These are phyloP conservation scores for Apamea anceps DNA, from an alignment of 2,888 invertebrate species.

Conservation along the genomic window DNA sequence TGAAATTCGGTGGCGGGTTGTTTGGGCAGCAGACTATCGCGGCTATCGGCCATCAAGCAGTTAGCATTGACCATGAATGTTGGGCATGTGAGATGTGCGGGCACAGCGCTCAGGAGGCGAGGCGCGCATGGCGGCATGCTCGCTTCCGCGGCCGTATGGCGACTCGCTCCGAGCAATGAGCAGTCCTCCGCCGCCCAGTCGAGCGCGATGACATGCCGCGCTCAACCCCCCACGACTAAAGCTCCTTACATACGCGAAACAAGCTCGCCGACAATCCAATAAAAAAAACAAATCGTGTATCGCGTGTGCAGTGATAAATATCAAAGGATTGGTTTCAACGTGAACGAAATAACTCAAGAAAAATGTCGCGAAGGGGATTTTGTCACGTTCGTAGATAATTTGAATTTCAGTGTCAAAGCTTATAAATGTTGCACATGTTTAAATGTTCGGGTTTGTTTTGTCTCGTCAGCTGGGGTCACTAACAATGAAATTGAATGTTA, in stretches of 20 bases:
- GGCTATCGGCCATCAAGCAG: constrained; percentile 68
- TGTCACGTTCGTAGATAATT: constrained; percentile 86
- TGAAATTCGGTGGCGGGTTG: constrained; percentile 56
- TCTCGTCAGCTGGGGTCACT: constrained; percentile 68
- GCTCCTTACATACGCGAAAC: constrained; percentile 68
- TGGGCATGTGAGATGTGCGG: constrained; percentile 66
- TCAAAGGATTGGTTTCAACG: constrained; percentile 64
- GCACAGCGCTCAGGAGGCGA: constrained; percentile 47
- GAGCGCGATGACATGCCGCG: constrained; percentile 84
- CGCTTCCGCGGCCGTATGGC: constrained; percentile 64
- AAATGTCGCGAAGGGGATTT: constrained; percentile 78
- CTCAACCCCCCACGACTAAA: constrained; percentile 68
- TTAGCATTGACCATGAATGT: constrained; percentile 85
- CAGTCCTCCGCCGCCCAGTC: constrained; percentile 83
- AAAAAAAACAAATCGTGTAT: constrained; percentile 59
- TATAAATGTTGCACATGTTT: constrained; percentile 82
- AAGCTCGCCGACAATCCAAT: constrained; percentile 60
- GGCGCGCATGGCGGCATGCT: constrained; percentile 72
- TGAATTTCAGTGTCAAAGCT: constrained; percentile 84
- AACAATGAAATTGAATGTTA: constrained; percentile 75
- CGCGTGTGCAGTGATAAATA: constrained; percentile 78
- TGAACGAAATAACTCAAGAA: constrained; percentile 68
- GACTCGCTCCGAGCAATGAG: constrained; percentile 78
- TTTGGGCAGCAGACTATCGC: constrained; percentile 67
- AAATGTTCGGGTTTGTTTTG: constrained; percentile 71